These are phyloP conservation scores for Lasius fuliginosus DNA, from an alignment of 2,888 invertebrate species.

Conservation along the genomic window DNA sequence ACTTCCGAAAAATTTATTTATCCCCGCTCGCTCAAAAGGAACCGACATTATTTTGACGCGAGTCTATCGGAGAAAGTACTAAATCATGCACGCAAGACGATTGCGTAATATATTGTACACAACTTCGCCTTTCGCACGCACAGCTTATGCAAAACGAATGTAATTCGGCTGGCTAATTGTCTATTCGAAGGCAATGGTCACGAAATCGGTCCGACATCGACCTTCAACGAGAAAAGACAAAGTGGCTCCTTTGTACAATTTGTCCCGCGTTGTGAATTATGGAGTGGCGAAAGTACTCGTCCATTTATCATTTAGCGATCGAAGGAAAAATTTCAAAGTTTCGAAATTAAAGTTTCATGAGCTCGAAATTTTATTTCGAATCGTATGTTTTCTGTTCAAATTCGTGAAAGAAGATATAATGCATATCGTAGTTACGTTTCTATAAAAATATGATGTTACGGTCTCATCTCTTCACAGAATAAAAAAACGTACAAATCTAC, in stretches of 20 bases:
- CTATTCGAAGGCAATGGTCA: conserved; percentile 30
- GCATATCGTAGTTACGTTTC: neutral
- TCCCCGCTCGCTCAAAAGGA: neutral
- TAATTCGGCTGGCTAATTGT: conserved; percentile 32
- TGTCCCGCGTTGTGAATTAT: conserved; percentile 15
- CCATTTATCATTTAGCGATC: conserved; percentile 35
- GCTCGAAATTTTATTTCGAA: neutral
- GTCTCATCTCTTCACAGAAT: neutral
- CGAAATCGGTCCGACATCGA: conserved; percentile 3
- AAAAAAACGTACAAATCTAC: neutral
- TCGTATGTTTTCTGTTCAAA: neutral
- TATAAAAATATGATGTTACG: neutral
- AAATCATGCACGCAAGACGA: neutral
- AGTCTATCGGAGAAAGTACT: neutral
- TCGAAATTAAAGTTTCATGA: conserved; percentile 44
- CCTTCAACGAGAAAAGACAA: conserved; percentile 4
- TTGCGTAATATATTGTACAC: neutral
- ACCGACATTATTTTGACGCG: conserved; percentile 12
- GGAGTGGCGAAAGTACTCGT: conserved; percentile 5
- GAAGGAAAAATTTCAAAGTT: conserved; percentile 21
- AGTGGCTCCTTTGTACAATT: conserved; percentile 5
- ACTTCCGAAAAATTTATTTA: conserved; percentile 45
- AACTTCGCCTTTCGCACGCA: conserved; percentile 14
- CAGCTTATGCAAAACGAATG: conserved; percentile 42
- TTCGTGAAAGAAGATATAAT: neutral